Base-by-base conservation (phyloP, 2,888 invertebrate species). In the Chromoteleia sp. region DNA sequence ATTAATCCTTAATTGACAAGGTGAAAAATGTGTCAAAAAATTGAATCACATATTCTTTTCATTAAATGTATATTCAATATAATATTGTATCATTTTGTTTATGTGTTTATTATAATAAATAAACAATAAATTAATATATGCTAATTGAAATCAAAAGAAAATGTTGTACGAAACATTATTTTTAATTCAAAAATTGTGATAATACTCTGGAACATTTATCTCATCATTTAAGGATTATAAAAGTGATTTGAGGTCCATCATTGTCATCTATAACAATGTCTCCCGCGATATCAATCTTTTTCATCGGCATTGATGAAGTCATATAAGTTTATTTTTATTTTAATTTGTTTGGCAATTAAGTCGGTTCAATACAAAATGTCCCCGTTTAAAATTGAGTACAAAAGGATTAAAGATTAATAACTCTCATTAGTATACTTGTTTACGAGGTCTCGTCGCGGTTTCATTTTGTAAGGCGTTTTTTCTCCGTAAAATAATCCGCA, bases 331-430 rank as follows among this genome's bases (percentile, higher is more conserved):
- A 29, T 50, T 50, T 50, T 25, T 17, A n/a, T 5, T 50, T 50
- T 4, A 50, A 25, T 15, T 12, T 50, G 8, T 12, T 50, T 50
- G 12, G 14, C 25, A 25, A 25, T 25, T 50, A 25, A 4, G 0
- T 29, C 25, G 14, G 17, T 7, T 17, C 15, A 5, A 43, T 43
- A 43, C 6, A 43, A 43, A 43, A 43, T 17, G 6, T 17, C 15
- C 6, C 21, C 10, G 17, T 14, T 50, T 8, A 30, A 36, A 30
- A 8, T 71, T 41, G 15, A 50, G 70, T 81, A 81, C 71, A 81
- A 81, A 81, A 76, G 76, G 81, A 81, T 81, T 73, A 76, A 76
- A 68, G 25, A 71, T n/a, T 58, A 76, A 36, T 58, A 19, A 45
- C 14, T 75, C 36, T 68, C 45, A 76, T 52, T 19, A 50, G 56